Conservation (phyloP, 2,113 vertebrate species). For the Galbula dea region DNA sequence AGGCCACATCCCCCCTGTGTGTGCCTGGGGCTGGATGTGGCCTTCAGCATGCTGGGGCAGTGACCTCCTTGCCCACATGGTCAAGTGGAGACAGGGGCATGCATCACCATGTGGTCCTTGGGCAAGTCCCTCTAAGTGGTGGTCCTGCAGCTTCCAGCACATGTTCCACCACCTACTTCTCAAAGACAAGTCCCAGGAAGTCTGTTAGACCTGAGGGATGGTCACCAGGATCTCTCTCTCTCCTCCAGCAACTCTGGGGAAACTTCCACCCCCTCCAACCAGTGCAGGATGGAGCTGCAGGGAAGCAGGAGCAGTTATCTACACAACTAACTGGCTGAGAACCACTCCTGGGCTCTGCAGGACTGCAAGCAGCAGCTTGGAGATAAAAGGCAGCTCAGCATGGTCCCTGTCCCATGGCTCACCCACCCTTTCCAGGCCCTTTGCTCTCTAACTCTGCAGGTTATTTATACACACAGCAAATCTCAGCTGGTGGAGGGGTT, state of each 20-base stretch:
- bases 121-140: fast-evolving
- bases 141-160: neutral
- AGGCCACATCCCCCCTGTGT: fast-evolving
- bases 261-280: neutral
- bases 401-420: neutral
- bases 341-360: slow-evolving; percentile 18
- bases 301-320: neutral
- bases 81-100: fast-evolving
- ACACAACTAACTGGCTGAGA: slow-evolving; percentile 54
- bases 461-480: slow-evolving; percentile 39
- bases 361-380: neutral
- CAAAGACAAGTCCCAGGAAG: neutral
- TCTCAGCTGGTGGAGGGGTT: neutral
- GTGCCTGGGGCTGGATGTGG: neutral
- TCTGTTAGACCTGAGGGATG: neutral
- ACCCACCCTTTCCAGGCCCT: neutral
- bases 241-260: neutral
- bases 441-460: neutral
- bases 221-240: neutral
- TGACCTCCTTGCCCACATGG: neutral
- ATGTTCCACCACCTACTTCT: neutral
- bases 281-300: neutral
- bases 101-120: neutral
- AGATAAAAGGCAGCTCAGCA: slow-evolving; percentile 48
- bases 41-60: neutral